Conservation (phyloP, 2,888 invertebrate genomes). For the Drosophila trichaetosa region DNA sequence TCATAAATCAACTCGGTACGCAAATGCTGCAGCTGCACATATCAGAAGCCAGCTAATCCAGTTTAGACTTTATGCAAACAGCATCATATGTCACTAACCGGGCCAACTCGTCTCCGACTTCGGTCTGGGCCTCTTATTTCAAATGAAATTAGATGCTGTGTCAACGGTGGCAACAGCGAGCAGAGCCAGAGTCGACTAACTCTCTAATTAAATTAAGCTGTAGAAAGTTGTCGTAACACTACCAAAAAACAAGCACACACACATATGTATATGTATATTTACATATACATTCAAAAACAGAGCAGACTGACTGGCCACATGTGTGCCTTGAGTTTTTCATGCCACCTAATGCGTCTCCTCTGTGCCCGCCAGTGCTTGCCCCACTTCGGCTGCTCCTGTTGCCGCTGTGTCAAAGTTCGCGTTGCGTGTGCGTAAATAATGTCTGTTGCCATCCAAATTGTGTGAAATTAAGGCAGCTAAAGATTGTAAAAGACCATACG, state of each 20-base stretch:
- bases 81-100: constrained; percentile 56
- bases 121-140: constrained; percentile 23
- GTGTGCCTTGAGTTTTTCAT: constrained; percentile 28
- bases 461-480: constrained; percentile 61
- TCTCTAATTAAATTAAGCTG: constrained; percentile 77
- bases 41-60: constrained; percentile 50
- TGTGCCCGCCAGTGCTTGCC: constrained; percentile 1
- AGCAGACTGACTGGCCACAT: constrained; percentile 43
- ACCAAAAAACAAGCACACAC: constrained; percentile 26
- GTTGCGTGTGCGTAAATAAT: constrained; percentile 54
- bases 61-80: constrained; percentile 63
- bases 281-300: constrained; percentile 1
- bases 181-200: constrained; percentile 42
- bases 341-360: constrained; percentile 32
- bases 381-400: constrained; percentile 1
- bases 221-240: constrained; percentile 64
- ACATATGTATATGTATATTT: constrained; percentile 3
- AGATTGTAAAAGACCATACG: constrained; percentile 45
- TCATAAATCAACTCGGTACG: constrained; percentile 54
- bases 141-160: constrained; percentile 74
- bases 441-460: constrained; percentile 65
- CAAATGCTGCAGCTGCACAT: constrained; percentile 55
- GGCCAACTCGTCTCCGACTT: constrained; percentile 23
- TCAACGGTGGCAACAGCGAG: constrained; percentile 14
- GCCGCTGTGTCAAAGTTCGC: constrained; percentile 67